phyloP scores from a whole-genome alignment of 2,888 invertebrate species.

The Dasypogon diadema region DNA sequence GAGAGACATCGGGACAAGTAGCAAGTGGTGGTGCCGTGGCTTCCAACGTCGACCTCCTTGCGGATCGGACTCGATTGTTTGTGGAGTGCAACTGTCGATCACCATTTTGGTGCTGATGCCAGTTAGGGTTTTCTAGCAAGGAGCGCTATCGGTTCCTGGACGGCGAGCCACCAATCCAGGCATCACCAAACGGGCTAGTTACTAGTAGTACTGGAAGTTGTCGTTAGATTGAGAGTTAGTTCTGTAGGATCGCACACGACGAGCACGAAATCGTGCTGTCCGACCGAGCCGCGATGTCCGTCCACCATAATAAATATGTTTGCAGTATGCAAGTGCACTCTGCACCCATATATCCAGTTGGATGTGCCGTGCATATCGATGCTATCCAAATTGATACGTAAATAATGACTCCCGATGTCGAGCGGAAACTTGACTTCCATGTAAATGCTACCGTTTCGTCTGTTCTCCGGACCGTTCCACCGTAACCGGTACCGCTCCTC shows the following conservation, averaged over 20 bases:
- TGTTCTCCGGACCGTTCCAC: neutral
- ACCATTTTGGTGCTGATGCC: neutral
- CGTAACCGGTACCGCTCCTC: neutral
- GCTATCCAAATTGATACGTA: constrained; percentile 46
- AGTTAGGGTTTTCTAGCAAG: neutral
- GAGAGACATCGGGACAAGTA: constrained; percentile 31
- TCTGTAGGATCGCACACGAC: constrained; percentile 53
- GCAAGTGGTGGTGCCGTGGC: constrained; percentile 27
- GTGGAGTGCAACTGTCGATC: constrained; percentile 25
- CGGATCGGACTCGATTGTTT: neutral
- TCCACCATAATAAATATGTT: constrained; percentile 51
- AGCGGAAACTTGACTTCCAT: constrained; percentile 45
- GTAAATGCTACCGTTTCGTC: constrained; percentile 53
- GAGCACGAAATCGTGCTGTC: constrained; percentile 53
- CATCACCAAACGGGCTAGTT: neutral
- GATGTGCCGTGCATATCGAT: constrained; percentile 26
- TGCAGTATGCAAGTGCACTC: constrained; percentile 25
- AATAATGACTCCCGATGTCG: constrained; percentile 36
- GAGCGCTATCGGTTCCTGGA: neutral
- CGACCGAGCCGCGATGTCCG: neutral
- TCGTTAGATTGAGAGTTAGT: constrained; percentile 40
- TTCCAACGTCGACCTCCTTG: neutral
- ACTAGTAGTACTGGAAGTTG: constrained; percentile 4
- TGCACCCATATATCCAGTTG: constrained; percentile 3
- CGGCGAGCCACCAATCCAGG: neutral